Base-by-base conservation (phyloP, 1,140 invertebrate species). In the Diploscapter pachys region DNA sequence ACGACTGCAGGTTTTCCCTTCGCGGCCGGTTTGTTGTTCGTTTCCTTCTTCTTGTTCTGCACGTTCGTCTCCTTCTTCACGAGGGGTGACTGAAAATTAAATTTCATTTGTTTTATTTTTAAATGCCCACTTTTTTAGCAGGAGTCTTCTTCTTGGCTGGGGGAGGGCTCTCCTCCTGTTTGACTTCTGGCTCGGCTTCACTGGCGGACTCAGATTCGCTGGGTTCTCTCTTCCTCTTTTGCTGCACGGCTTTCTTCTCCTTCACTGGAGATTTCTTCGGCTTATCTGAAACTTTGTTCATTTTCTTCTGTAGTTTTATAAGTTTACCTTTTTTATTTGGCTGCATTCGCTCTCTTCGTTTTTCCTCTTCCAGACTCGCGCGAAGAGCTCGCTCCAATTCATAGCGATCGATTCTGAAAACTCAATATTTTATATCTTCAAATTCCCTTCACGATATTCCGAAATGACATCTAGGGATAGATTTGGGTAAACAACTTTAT, bases 371-470 rank as follows among this genome's bases (percentile, higher is more conserved):
- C 3, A 74, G 65, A 9, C 63, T 66, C 13, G 66, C 73, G 3
- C 73, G 64, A 8, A 74, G 73, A 56, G 66, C 73, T 13, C 55
- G 4, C 53, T 74, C 73, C 3, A 74, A 61, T 55, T 74, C 73
- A n/a, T 57, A 50, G 50, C 73, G 73, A 62, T 74, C 73, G 51
- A 74, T 69, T 55, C 73, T 74, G 55, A 50, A 73, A 63, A 59
- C 57, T 11, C 57, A 2, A 11, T 59, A 11, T 59, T 11, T 11
- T 59, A 59, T 0, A 59, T 59, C 2, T 59, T 59, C 57, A 59
- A 59, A 59, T 11, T 11, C 9, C 9, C 9, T 11, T 59, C 31
- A 11, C 57, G 9, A 11, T 59, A 11, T 11, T 59, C 9, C 9
- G 31, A 59, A 11, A 59, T 11, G 9, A 59, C 57, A 59, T 31